Evolutionary conservation across 1,140 invertebrate genomes (phyloP).

Genomic region (Colletes gigas): DNA sequence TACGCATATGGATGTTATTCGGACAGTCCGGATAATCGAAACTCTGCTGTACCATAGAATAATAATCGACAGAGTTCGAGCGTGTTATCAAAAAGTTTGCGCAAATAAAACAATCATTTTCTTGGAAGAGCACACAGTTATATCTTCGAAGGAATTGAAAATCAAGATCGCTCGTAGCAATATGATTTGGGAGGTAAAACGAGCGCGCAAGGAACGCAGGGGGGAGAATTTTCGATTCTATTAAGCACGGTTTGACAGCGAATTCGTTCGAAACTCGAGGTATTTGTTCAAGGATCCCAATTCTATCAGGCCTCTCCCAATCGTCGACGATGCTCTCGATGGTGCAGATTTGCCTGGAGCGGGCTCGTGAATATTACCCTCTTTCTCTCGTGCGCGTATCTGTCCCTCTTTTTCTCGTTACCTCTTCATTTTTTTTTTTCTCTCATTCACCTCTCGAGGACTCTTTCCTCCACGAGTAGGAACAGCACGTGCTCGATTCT

Average conservation of each 20-base stretch:
- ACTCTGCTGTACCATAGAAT: no score
- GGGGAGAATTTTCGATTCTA: constrained; percentile 34
- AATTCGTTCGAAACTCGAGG: constrained; percentile 35
- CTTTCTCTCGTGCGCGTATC: not conserved
- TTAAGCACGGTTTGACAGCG: constrained; percentile 11
- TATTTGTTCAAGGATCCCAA: constrained; percentile 48
- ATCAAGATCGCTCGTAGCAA: not conserved
- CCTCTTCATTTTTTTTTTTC: constrained; percentile 3
- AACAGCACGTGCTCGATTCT: constrained; percentile 62
- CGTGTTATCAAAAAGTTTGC: no score
- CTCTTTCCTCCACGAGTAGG: constrained; percentile 50
- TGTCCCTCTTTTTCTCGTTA: not conserved
- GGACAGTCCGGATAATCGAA: no score
- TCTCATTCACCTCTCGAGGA: constrained; percentile 45
- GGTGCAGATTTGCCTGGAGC: constrained; percentile 39
- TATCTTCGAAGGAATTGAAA: constrained; percentile 3
- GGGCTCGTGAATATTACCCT: constrained; percentile 47
- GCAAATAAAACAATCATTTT: no score
- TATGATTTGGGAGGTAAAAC: not conserved
- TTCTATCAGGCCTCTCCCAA: constrained; percentile 46
- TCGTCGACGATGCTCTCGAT: constrained; percentile 34
- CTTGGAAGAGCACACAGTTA: no score
- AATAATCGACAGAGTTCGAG: no score
- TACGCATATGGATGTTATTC: no score
- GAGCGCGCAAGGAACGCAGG: not conserved